Percentiles rank a stretch among this genome's conserved stretches.
phyloP scores from a whole-genome alignment of 64 coral and sea anemone genomes.

The Stylophora pistillata region DNA sequence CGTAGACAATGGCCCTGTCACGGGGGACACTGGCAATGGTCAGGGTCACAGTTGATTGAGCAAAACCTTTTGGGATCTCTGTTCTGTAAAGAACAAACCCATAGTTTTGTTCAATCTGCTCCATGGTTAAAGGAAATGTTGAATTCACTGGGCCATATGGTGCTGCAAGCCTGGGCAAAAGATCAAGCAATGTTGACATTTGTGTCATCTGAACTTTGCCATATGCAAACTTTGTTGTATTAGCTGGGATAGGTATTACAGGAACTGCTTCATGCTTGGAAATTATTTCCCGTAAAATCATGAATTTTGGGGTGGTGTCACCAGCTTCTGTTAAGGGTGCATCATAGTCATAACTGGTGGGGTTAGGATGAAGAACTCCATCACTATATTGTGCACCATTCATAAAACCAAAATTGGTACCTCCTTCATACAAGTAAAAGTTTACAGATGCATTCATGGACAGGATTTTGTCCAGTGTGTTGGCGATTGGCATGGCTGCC shows the following conservation, averaged over 20 bases:
- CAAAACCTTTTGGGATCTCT: constrained; percentile 20
- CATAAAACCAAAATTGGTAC: constrained; percentile 76
- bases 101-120: constrained; percentile 44
- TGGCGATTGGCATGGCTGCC: constrained; percentile 39
- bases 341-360: constrained; percentile 72
- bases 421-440: constrained; percentile 78
- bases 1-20: constrained; percentile 46
- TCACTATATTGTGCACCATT: constrained; percentile 30
- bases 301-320: constrained; percentile 49
- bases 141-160: constrained; percentile 26
- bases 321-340: constrained; percentile 63
- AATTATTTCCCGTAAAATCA: constrained; percentile 32
- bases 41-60: constrained; percentile 5
- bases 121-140: constrained; percentile 33
- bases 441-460: constrained; percentile 59
- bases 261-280: constrained; percentile 35
- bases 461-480: constrained; percentile 42
- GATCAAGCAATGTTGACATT: background rate
- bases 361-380: constrained; percentile 18
- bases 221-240: constrained; percentile 53
- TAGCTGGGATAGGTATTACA: constrained; percentile 10
- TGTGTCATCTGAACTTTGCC: constrained; percentile 43
- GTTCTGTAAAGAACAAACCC: constrained; percentile 43
- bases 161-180: background rate
- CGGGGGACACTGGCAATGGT: constrained; percentile 1